phyloP scores from a whole-genome alignment of 2,113 vertebrate genomes.

The Menidia beryllina region DNA sequence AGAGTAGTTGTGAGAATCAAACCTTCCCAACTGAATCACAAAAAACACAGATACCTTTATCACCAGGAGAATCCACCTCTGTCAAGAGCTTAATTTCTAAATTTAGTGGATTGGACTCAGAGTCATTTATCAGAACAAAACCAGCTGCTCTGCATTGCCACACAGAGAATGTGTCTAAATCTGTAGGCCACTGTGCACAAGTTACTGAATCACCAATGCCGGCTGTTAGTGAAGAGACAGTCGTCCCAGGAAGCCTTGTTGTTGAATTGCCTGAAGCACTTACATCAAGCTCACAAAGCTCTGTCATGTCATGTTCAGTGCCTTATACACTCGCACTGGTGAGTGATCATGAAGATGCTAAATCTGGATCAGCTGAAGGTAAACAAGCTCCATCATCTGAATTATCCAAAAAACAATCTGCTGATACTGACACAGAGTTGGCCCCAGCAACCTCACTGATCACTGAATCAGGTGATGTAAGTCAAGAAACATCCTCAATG shows the following conservation, averaged over 20 bases:
- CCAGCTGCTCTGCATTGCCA: background rate
- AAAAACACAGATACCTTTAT: conserved; percentile 2
- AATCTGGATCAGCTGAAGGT: conserved; percentile 14
- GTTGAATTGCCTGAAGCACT: conserved; percentile 5
- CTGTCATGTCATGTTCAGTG: conserved; percentile 1
- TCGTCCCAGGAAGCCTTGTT: background rate
- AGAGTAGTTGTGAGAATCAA: conserved; percentile 11
- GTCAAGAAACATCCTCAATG: conserved; percentile 3
- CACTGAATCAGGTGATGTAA: conserved; percentile 12
- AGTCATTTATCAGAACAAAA: conserved; percentile 10
- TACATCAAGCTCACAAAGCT: conserved; percentile 5
- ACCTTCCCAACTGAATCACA: conserved; percentile 16
- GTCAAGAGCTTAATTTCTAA: conserved; percentile 73
- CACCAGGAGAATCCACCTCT: conserved; percentile 43
- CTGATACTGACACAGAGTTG: background rate
- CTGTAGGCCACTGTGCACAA: background rate
- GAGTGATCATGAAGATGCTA: background rate
- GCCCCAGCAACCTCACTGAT: background rate
- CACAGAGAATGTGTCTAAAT: conserved; percentile 6
- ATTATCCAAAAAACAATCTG: conserved; percentile 12
- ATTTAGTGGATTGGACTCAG: conserved; percentile 52
- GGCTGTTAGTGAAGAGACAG: background rate
- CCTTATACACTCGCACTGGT: background rate
- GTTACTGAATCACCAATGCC: conserved; percentile 3
- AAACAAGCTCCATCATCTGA: background rate